Evolutionary conservation across 2,888 invertebrate species (phyloP).

Genomic region (Meandrusa payeni): DNA sequence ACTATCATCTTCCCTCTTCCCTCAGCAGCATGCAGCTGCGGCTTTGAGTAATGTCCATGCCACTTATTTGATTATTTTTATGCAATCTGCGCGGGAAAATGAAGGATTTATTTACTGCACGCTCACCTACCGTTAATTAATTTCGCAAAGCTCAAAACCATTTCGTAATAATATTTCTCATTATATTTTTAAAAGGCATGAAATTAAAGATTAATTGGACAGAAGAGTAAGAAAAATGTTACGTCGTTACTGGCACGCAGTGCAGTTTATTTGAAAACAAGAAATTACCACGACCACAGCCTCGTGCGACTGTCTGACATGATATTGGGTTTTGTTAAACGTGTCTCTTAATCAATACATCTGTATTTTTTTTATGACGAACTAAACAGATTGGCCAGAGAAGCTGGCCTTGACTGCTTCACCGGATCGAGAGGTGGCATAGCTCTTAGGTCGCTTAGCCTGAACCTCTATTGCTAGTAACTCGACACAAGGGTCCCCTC

Average conservation of each 20-base stretch:
- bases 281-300: conserved; percentile 6
- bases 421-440: too few species aligned
- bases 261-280: conserved; percentile 16
- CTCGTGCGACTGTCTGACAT: conserved; percentile 1
- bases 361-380: too few species aligned
- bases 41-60: conserved; percentile 74
- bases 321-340: too few species aligned
- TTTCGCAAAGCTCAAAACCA: conserved; percentile 42
- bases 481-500: too few species aligned
- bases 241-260: conserved; percentile 11
- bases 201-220: conserved; percentile 21
- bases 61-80: conserved; percentile 80
- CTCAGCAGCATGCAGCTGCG: conserved; percentile 38
- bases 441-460: too few species aligned
- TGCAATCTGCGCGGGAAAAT: conserved; percentile 75
- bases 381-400: too few species aligned
- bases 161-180: conserved; percentile 21
- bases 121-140: conserved; percentile 68
- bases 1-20: conserved; percentile 39
- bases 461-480: too few species aligned
- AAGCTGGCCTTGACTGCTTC: too few species aligned
- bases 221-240: conserved; percentile 18
- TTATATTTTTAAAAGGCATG: conserved; percentile 25
- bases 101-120: conserved; percentile 69
- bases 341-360: too few species aligned